Evolutionary conservation across 2,113 vertebrate species (phyloP).

Genomic region (Ammodytes dubius): DNA sequence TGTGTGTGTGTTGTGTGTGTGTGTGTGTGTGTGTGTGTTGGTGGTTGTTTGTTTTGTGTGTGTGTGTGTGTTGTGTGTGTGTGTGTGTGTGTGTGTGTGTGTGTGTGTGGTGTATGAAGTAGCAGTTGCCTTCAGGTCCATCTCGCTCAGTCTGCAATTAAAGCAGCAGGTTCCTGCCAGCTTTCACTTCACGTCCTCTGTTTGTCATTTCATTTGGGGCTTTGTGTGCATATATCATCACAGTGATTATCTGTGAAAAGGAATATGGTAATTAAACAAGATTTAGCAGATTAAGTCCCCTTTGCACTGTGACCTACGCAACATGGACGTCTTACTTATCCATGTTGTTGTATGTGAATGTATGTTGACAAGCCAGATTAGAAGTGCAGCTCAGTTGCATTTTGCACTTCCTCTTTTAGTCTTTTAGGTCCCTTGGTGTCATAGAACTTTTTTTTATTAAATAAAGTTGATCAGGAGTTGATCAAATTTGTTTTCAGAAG

Average conservation of each 20-base stretch:
- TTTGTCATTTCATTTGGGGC: conserved; percentile 14
- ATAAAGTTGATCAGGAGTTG: neutral
- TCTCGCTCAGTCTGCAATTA: conserved; percentile 49
- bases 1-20: neutral
- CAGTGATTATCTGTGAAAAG: neutral
- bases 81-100: conserved; percentile 25
- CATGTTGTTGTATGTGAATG: conserved; percentile 3
- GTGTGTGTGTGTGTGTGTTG: neutral
- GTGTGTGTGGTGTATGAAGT: conserved; percentile 22
- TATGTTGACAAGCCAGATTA: conserved; percentile 10
- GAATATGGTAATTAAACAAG: neutral
- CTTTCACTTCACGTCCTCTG: conserved; percentile 3
- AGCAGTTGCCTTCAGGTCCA: conserved; percentile 26
- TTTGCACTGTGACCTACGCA: too few relatives aligned
- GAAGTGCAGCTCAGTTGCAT: neutral
- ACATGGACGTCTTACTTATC: neutral
- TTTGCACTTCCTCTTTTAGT: neutral
- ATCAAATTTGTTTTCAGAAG: too few relatives aligned
- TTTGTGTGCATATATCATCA: neutral
- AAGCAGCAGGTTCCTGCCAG: conserved; percentile 21
- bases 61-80: conserved; percentile 13
- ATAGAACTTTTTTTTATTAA: neutral
- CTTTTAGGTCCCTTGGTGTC: neutral
- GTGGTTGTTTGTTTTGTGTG: too few relatives aligned
- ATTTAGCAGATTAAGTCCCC: neutral